phyloP scores from a whole-genome alignment of 2,797 vertebrate species.

The Poeciliopsis gracilis region DNA sequence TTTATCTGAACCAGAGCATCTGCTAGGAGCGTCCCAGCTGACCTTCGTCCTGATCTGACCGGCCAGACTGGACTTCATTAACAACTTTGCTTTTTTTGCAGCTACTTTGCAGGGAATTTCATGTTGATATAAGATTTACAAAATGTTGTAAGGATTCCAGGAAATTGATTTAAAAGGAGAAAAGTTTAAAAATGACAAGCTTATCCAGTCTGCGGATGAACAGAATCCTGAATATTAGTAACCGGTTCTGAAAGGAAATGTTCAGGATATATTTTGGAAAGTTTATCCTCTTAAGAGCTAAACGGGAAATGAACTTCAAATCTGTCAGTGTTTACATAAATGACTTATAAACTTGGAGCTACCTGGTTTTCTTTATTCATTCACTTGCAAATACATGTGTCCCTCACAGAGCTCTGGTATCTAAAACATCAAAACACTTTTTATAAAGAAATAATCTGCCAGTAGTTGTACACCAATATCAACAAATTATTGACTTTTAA shows the following conservation, averaged over 20 bases:
- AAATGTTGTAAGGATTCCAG: no score
- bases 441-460: no score
- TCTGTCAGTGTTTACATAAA: not conserved
- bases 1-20: not conserved
- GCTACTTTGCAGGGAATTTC: not conserved
- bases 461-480: no score
- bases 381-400: not conserved
- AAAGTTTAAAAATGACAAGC: not conserved
- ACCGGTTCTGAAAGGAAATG: not conserved
- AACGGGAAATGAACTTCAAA: not conserved
- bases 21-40: not conserved
- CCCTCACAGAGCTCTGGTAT: not conserved
- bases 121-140: no score
- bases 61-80: slow-evolving; percentile 53
- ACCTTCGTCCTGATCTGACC: slow-evolving; percentile 55
- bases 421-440: no score
- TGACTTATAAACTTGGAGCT: not conserved
- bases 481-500: no score
- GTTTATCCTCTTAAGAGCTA: not conserved
- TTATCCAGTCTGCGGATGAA: not conserved
- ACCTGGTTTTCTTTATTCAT: not conserved
- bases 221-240: not conserved
- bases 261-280: not conserved
- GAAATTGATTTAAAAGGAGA: no score
- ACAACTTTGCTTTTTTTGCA: slow-evolving; percentile 20